Base-by-base conservation (phyloP, 2,797 vertebrate genomes). In the Cryptoprocta ferox region DNA sequence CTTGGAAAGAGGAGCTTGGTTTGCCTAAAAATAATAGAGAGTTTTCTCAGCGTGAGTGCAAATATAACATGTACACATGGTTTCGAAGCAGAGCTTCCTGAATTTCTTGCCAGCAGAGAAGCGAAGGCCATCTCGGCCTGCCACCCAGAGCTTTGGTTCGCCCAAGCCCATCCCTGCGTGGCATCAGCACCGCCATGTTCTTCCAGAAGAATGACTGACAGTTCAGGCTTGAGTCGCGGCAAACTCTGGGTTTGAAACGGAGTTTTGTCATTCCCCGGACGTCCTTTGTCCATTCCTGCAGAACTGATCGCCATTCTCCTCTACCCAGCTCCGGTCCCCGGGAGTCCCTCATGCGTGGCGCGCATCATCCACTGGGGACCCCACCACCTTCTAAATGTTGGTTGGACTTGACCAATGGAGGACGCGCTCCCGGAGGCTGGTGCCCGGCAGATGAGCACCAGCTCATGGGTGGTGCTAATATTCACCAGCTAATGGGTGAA, bases 1-100 rank as follows among this genome's bases (percentile, higher is more conserved):
- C 80, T 93, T 76, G 53, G 42, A 70, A 93, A 87, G 59, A 80
- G 61, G 35, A 86, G 4, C 39, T 59, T 30, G 30, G 19, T n/a
- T 56, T 53, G 59, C 65, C 79, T 92, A 32, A 92, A 83, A 56
- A 81, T 70, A 66, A 79, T 18, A 66, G 12, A 28, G 87, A 73
- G n/a, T 39, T 26, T 35, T 89, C 32, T 82, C 11, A 35, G 42
- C 37, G 28, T 15, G 37, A 32, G 30, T 1, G 11, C 24, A 45
- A 39, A 82, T 66, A 11, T 0, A 26, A 7, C 6, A 15, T 2
- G 26, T 2, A 24, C 56, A n/a, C 2, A 6, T 1, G 18, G 39
- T 68, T 88, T 91, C 45, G n/a, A 30, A 73, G 76, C 48, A 65
- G 11, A 42, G 13, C 2, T 5, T 15, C 50, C 76, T 14, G 42